A percentile compares a stretch with the other conserved stretches of the same genome.
These are phyloP conservation scores for Ceratothoa steindachneri DNA, from an alignment of 2,888 invertebrate species.

Conservation along the genomic window DNA sequence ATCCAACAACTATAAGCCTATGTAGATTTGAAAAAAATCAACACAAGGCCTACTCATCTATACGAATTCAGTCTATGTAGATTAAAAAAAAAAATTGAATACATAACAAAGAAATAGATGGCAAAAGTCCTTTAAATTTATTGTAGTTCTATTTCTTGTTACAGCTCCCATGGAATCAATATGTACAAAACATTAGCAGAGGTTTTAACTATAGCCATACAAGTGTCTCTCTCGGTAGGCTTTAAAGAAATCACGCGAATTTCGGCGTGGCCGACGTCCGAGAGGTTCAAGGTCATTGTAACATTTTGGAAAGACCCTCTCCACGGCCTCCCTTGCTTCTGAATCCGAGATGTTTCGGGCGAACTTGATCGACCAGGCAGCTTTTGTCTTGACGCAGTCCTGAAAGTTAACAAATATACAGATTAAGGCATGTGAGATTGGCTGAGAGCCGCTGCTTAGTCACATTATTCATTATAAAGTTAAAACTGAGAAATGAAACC, in stretches of 20 bases:
- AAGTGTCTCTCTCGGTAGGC: conserved; percentile 72
- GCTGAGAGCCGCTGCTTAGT: not conserved
- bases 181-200: not conserved
- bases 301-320: conserved; percentile 83
- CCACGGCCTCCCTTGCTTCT: conserved; percentile 72
- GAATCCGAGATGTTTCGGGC: conserved; percentile 68
- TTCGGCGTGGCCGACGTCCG: conserved; percentile 57
- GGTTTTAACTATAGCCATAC: conserved; percentile 78
- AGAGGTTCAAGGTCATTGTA: conserved; percentile 70
- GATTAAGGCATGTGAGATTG: not conserved
- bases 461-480: not conserved
- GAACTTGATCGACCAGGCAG: conserved; percentile 74
- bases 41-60: no score
- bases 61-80: no score
- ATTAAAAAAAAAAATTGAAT: no score
- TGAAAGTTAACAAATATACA: conserved; percentile 51
- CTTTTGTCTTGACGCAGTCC: conserved; percentile 86
- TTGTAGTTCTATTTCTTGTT: no score
- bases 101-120: no score
- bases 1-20: no score
- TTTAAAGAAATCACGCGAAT: conserved; percentile 69
- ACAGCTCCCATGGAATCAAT: not conserved
- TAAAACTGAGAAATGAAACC: no score
- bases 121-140: no score
- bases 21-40: no score